Percentiles rank a stretch among this genome's conserved stretches.
phyloP scores from a whole-genome alignment of 1,140 invertebrate genomes.

The Globodera rostochiensis region DNA sequence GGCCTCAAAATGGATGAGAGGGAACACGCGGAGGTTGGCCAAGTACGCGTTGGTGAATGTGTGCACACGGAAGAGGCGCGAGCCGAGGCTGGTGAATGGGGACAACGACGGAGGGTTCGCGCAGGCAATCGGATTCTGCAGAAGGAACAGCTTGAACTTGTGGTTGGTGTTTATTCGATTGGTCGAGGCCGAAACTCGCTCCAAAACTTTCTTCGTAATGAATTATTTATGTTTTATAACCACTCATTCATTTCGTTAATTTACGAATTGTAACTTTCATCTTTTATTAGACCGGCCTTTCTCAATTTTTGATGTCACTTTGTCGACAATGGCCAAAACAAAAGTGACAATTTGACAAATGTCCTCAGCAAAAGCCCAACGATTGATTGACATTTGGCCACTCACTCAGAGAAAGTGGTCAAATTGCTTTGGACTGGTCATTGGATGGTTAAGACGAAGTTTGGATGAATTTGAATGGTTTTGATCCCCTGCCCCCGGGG shows the following conservation, averaged over 20 bases:
- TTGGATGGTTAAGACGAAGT: background rate
- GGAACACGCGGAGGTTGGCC: conserved; percentile 54
- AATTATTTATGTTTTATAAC: no score
- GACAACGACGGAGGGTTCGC: conserved; percentile 48
- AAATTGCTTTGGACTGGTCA: background rate
- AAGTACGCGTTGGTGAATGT: conserved; percentile 59
- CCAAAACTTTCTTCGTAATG: no score
- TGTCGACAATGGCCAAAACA: background rate
- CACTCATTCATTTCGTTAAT: background rate
- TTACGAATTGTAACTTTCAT: background rate
- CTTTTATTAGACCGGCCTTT: background rate
- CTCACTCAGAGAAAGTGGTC: background rate
- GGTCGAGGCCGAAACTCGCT: no score
- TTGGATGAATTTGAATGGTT: no score
- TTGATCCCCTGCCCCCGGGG: no score
- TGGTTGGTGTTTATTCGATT: no score
- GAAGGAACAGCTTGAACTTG: background rate
- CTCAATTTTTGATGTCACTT: background rate
- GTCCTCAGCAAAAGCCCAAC: background rate
- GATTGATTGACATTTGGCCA: background rate
- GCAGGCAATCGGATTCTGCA: conserved; percentile 49
- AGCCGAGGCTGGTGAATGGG: conserved; percentile 41
- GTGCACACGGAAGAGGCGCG: conserved; percentile 55
- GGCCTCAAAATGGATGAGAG: conserved; percentile 48
- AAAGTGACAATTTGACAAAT: conserved; percentile 18